These are phyloP conservation scores for Gymnothorax reevesii DNA, from an alignment of 2,797 vertebrate genomes.

Conservation along the genomic window DNA sequence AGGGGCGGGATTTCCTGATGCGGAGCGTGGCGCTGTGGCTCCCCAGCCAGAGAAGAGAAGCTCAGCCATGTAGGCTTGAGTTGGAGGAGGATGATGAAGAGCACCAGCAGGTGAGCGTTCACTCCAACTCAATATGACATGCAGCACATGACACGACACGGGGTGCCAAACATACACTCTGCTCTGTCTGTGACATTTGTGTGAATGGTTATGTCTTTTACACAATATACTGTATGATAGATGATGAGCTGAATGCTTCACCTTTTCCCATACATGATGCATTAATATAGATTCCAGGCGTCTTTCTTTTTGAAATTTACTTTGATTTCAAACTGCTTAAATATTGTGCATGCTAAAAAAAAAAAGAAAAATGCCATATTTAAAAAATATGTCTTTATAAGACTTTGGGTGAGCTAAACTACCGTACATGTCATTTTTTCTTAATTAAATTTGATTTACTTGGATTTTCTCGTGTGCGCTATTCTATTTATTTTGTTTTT, in stretches of 20 bases:
- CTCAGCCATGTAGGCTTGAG: conserved; percentile 34
- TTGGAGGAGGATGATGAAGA: conserved; percentile 39
- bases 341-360: no score
- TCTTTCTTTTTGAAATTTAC: no score
- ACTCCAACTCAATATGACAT: not conserved
- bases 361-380: no score
- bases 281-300: not conserved
- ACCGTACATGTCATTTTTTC: no score
- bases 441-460: no score
- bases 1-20: conserved; percentile 76
- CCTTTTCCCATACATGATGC: not conserved
- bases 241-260: not conserved
- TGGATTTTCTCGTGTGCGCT: no score
- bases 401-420: no score
- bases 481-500: no score
- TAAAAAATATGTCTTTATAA: no score
- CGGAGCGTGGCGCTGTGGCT: conserved; percentile 76
- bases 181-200: no score
- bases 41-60: conserved; percentile 64
- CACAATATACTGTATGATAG: not conserved
- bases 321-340: no score
- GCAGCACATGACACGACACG: not conserved
- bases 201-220: no score
- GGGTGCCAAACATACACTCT: not conserved
- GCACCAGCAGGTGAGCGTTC: conserved; percentile 59